Base-by-base conservation (phyloP, 2,888 invertebrate species). In the Tricholauxania praeusta region DNA sequence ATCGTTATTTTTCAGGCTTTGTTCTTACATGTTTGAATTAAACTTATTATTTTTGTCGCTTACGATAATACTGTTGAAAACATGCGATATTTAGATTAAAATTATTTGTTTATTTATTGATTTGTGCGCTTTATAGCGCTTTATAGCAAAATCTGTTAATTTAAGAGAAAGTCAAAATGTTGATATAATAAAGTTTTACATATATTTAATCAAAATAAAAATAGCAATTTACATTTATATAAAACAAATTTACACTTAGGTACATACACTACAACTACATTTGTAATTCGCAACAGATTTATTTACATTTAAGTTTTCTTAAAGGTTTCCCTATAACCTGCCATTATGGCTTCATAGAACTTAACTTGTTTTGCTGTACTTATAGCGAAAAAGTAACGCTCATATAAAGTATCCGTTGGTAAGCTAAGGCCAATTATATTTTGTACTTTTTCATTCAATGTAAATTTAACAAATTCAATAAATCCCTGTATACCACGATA, bases 401-500 rank as follows among this genome's bases (percentile, higher is more conserved):
- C 19, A 22, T 70, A 48, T 8, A n/a, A 12, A n/a, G 1, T n/a
- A 19, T 48, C 12, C 19, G 12, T 60, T 0, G 80, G 78, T 51
- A 85, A 52, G 0, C 75, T 74, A 0, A 83, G 1, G 1, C 77
- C 73, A 1, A 80, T 75, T 72, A 85, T 65, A n/a, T 82, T 78
- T 39, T 75, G 47, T 4, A 85, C 75, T 32, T 59, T 57, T 7
- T 59, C 39, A 1, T 74, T 59, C 0, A 73, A 73, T 2, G 75
- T 69, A 19, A 87, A 82, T n/a, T 78, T 76, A 0, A 82, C 73
- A 63, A 86, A 83, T 1, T 82, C 80, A 48, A 82, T 80, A 76
- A 88, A 88, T 0, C 88, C 88, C 75, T 85, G 82, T 5, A 85
- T 79, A 6, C 88, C 88, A 8, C 82, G 83, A 70, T 88, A 88